Percentiles rank a stretch among this genome's conserved stretches.
These are phyloP conservation scores for Thomomys bottae DNA, from an alignment of 2,113 vertebrate species.

Conservation along the genomic window DNA sequence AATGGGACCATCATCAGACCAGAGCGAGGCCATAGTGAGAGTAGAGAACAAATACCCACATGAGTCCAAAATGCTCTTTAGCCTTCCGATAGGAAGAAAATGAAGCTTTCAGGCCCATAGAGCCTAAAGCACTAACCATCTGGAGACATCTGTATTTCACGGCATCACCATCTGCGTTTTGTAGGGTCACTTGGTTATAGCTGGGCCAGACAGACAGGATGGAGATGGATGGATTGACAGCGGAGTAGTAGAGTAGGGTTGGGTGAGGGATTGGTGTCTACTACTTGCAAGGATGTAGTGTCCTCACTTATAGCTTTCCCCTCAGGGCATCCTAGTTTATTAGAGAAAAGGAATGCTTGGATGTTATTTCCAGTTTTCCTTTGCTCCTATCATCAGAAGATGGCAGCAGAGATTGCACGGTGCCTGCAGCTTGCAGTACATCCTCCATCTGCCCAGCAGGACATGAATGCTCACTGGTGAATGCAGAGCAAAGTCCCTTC, in stretches of 20 bases:
- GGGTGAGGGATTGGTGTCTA: neutral
- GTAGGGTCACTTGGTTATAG: neutral
- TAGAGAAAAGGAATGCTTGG: neutral
- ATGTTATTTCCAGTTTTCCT: neutral
- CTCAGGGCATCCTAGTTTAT: neutral
- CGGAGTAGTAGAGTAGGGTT: neutral
- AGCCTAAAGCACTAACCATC: neutral
- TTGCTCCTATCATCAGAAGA: slow-evolving; percentile 78
- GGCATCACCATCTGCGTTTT: neutral
- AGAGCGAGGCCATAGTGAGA: neutral
- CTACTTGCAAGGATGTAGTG: neutral
- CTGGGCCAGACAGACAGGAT: neutral
- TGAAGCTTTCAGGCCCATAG: neutral
- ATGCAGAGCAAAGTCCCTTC: slow-evolving; percentile 60
- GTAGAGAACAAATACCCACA: neutral
- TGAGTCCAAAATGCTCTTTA: neutral
- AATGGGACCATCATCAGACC: neutral
- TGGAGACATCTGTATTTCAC: neutral
- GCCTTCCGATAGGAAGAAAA: neutral
- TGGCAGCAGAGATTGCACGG: slow-evolving; percentile 86
- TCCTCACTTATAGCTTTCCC: slow-evolving; percentile 20
- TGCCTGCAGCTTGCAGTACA: neutral
- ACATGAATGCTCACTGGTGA: slow-evolving; percentile 48
- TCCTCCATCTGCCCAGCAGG: slow-evolving; percentile 41
- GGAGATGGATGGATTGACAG: neutral